phyloP scores from a whole-genome alignment of 2,113 vertebrate genomes.

The Pundamilia nyererei region DNA sequence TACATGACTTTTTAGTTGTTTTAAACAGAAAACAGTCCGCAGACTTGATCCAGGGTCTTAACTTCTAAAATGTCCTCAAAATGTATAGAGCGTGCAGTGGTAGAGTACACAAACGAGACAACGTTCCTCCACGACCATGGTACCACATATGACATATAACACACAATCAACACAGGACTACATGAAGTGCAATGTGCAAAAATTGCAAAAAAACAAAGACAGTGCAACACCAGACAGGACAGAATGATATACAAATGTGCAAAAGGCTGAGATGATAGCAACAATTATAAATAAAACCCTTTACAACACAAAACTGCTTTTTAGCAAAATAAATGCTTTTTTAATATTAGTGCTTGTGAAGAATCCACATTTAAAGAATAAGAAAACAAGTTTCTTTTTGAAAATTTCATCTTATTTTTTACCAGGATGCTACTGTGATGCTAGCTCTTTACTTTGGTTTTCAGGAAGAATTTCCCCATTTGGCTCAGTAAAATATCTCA shows the following conservation, averaged over 20 bases:
- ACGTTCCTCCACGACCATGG: not conserved
- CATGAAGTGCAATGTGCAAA: not conserved
- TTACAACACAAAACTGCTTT: not conserved
- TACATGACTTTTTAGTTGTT: not conserved
- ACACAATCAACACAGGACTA: not conserved
- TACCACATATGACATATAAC: not conserved
- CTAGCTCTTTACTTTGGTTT: not conserved
- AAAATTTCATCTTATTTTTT: not conserved
- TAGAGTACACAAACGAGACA: not conserved
- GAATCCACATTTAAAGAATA: not conserved
- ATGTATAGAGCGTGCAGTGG: not conserved
- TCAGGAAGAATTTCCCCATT: not conserved
- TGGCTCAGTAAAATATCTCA: not conserved
- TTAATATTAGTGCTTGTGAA: not conserved
- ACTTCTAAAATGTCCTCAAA: not conserved
- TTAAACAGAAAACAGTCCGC: not conserved
- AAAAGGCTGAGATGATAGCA: not conserved
- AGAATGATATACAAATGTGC: not conserved
- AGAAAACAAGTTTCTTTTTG: accelerated
- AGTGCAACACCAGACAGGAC: not conserved
- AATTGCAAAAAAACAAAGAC: not conserved
- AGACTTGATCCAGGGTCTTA: not conserved
- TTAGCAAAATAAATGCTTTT: not conserved
- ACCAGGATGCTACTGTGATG: not conserved
- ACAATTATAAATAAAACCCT: not conserved